Conservation (phyloP, 2,113 vertebrate species). For the Syngnathus scovelli region DNA sequence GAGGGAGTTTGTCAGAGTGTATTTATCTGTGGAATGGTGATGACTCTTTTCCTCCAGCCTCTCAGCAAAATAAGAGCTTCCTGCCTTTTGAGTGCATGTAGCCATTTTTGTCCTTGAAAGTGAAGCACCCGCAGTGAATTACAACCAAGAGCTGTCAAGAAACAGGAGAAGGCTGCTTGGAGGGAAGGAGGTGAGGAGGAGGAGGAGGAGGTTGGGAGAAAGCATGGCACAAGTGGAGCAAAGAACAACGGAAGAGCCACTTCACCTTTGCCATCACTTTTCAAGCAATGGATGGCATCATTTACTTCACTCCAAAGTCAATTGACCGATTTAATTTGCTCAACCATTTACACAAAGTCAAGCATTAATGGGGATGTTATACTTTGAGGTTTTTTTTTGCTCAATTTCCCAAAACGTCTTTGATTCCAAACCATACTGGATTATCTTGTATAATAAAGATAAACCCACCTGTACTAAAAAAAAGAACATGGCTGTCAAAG, state of each 20-base stretch:
- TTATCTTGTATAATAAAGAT: background rate
- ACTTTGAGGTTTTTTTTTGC: background rate
- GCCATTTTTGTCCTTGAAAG: slow-evolving; percentile 51
- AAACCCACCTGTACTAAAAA: background rate
- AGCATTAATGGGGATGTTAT: background rate
- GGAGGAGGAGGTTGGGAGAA: slow-evolving; percentile 27
- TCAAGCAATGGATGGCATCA: background rate
- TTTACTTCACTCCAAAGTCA: background rate
- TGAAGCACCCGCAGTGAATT: slow-evolving; percentile 51
- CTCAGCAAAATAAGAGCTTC: slow-evolving; percentile 60
- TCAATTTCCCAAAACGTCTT: no score
- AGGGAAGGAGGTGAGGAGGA: slow-evolving; percentile 33
- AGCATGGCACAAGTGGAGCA: slow-evolving; percentile 17
- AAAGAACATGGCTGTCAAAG: slow-evolving; percentile 10
- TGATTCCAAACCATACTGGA: no score
- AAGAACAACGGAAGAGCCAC: slow-evolving; percentile 29
- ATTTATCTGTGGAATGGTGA: slow-evolving; percentile 63
- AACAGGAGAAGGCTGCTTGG: slow-evolving; percentile 37
- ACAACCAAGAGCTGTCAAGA: slow-evolving; percentile 45
- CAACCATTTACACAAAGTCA: background rate
- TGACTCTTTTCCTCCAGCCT: slow-evolving; percentile 60
- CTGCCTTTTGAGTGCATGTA: slow-evolving; percentile 45
- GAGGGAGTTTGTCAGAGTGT: slow-evolving; percentile 48
- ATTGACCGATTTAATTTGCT: background rate
- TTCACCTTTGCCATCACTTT: slow-evolving; percentile 26